Conservation (phyloP, 2,888 invertebrate species). For the Keiferia lycopersicella region DNA sequence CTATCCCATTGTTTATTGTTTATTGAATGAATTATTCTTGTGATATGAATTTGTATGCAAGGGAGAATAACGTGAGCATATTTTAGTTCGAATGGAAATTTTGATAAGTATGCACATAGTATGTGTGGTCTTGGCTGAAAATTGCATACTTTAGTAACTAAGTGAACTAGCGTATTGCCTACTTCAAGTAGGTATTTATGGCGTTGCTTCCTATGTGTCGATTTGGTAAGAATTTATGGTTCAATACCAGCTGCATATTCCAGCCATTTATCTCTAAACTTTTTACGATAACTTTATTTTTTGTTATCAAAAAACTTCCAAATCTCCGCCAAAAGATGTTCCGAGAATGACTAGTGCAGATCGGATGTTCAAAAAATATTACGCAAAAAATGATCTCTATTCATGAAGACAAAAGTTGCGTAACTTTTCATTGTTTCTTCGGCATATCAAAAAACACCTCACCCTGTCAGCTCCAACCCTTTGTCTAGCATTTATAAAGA, state of each 20-base stretch:
- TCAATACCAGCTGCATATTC: conserved; percentile 28
- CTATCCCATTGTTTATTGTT: conserved; percentile 3
- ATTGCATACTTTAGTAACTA: neutral
- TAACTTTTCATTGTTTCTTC: conserved; percentile 60
- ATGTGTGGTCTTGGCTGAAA: conserved; percentile 1
- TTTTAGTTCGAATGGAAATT: neutral
- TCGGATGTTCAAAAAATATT: conserved; percentile 35
- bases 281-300: conserved; percentile 34
- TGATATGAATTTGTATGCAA: neutral
- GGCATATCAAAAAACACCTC: conserved; percentile 75
- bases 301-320: conserved; percentile 49
- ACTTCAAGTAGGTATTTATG: conserved; percentile 18
- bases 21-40: conserved; percentile 12
- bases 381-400: conserved; percentile 46
- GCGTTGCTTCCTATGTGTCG: neutral
- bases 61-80: neutral
- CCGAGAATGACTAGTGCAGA: conserved; percentile 53
- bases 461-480: conserved; percentile 47
- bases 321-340: conserved; percentile 43
- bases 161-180: neutral
- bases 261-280: conserved; percentile 41
- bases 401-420: conserved; percentile 64
- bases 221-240: conserved; percentile 37
- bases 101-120: neutral
- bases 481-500: conserved; percentile 73